Percentiles rank a stretch among this genome's conserved stretches.
phyloP scores from a whole-genome alignment of 2,888 invertebrate species.

The Stegana nigrithorax region DNA sequence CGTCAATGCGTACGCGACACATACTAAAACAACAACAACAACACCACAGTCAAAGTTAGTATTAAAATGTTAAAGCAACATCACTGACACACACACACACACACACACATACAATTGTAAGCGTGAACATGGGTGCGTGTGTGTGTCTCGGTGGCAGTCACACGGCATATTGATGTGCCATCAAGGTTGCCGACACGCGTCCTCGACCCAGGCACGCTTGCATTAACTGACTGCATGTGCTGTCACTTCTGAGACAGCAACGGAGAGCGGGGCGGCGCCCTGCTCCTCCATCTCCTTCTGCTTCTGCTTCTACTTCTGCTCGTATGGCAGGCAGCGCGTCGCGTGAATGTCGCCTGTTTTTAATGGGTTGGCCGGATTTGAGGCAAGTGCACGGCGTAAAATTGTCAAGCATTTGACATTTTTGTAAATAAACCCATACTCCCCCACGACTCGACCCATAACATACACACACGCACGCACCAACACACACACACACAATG shows the following conservation, averaged over 20 bases:
- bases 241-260: not conserved
- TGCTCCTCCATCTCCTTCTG: too few species aligned
- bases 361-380: slow-evolving; percentile 18
- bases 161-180: slow-evolving; percentile 1
- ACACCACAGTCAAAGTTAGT: too few species aligned
- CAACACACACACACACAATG: slow-evolving; percentile 26
- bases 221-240: not conserved
- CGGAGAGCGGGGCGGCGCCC: too few species aligned
- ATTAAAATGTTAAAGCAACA: too few species aligned
- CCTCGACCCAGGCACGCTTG: too few species aligned
- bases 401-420: slow-evolving; percentile 43
- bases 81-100: not conserved
- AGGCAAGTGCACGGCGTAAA: slow-evolving; percentile 37
- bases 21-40: slow-evolving; percentile 2
- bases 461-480: not conserved
- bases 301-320: not conserved
- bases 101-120: not conserved
- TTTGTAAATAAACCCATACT: slow-evolving; percentile 19
- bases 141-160: too few species aligned
- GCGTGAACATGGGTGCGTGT: not conserved
- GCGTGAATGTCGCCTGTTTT: slow-evolving; percentile 21
- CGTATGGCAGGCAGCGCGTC: too few species aligned
- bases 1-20: too few species aligned
- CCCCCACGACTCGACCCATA: not conserved
- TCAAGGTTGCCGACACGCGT: not conserved